Percentiles rank a stretch among this genome's conserved stretches.
These are phyloP conservation scores for Chrysocyon brachyurus DNA, from an alignment of 2,797 vertebrate species.

Conservation along the genomic window DNA sequence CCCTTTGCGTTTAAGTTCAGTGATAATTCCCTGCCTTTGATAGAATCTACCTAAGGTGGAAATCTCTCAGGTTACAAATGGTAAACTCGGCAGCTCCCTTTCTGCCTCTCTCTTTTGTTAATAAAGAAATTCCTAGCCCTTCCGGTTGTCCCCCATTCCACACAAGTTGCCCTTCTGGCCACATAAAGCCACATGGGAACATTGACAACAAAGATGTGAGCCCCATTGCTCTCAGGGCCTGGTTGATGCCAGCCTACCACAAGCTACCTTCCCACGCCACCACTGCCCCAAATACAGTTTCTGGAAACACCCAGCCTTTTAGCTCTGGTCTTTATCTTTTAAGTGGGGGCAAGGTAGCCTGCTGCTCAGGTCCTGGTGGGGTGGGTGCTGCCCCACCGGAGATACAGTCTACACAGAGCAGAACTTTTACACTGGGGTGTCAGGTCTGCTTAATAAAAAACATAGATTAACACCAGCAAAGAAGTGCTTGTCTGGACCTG, in stretches of 20 bases:
- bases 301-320: neutral
- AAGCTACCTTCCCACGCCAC: neutral
- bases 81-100: neutral
- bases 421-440: neutral
- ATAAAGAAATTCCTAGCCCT: conserved; percentile 39
- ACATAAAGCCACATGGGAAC: neutral
- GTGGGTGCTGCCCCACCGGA: neutral
- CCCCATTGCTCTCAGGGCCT: neutral
- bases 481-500: neutral
- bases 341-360: neutral
- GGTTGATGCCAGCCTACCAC: neutral
- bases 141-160: neutral
- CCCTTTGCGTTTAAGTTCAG: neutral
- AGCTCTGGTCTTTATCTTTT: conserved; percentile 36
- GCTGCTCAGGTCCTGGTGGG: neutral
- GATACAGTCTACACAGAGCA: neutral
- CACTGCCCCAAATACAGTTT: neutral
- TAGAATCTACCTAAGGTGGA: conserved; percentile 36
- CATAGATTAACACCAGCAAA: neutral
- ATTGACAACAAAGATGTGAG: neutral
- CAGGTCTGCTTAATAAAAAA: conserved; percentile 46
- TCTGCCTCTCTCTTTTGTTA: neutral
- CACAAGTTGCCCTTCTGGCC: neutral
- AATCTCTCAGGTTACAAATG: conserved; percentile 33
- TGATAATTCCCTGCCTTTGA: conserved; percentile 51